Evolutionary conservation across 2,888 invertebrate species (phyloP).

Genomic region (Leptinotarsa rubiginosa): DNA sequence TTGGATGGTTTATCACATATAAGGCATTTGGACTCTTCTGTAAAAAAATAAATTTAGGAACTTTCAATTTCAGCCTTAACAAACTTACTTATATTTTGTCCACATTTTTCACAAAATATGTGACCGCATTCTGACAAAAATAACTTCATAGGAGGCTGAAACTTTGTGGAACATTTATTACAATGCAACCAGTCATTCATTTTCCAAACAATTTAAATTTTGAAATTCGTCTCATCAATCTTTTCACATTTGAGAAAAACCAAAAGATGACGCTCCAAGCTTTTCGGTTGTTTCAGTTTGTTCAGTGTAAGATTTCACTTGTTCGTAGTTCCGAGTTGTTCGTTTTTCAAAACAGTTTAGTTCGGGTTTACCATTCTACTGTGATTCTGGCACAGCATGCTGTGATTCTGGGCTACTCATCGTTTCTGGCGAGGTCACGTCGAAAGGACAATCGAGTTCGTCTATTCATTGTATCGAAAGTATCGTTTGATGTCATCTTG

Average conservation of each 20-base stretch:
- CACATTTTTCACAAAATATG: conserved; percentile 60
- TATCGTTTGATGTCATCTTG: too few relatives aligned
- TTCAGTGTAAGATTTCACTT: not conserved
- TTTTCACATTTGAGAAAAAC: not conserved
- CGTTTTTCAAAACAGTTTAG: too few relatives aligned
- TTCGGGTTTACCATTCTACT: too few relatives aligned
- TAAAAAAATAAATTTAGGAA: conserved; percentile 20
- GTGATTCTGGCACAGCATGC: too few relatives aligned
- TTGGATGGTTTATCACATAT: conserved; percentile 54
- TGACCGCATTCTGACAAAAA: conserved; percentile 61
- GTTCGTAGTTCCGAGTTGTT: not conserved
- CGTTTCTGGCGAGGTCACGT: too few relatives aligned
- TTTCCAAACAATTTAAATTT: conserved; percentile 22
- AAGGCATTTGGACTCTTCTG: conserved; percentile 52
- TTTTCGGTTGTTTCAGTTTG: too few relatives aligned
- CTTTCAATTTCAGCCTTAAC: conserved; percentile 19
- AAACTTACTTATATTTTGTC: conserved; percentile 52
- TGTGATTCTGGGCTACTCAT: too few relatives aligned
- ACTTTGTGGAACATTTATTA: conserved; percentile 59
- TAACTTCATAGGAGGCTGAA: conserved; percentile 51
- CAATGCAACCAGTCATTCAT: conserved; percentile 61
- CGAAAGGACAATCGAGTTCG: too few relatives aligned
- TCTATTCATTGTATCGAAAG: too few relatives aligned
- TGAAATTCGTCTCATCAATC: not conserved
- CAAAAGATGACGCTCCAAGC: not conserved